Conservation (phyloP, 2,888 invertebrate genomes). For the Caenorhabditis sinica region DNA sequence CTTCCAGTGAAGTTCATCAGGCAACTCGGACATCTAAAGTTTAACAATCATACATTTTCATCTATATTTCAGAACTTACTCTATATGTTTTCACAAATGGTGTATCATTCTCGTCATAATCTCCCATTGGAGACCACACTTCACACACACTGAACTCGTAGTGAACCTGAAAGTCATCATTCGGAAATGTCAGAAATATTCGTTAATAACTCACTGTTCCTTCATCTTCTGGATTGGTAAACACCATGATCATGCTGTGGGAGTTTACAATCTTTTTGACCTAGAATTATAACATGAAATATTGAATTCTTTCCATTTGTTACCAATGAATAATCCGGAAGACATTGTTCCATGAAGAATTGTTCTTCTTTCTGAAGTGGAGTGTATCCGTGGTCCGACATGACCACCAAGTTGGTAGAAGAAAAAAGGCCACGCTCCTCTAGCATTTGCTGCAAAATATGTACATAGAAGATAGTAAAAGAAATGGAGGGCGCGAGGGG, state of each 20-base stretch:
- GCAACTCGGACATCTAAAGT: slow-evolving; percentile 76
- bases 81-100: slow-evolving; percentile 80
- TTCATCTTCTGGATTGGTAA: slow-evolving; percentile 79
- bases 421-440: slow-evolving; percentile 75
- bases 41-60: background rate
- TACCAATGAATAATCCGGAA: slow-evolving; percentile 80
- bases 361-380: slow-evolving; percentile 81
- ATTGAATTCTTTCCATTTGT: background rate
- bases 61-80: slow-evolving; percentile 42
- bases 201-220: slow-evolving; percentile 73
- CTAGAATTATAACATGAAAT: background rate
- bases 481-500: background rate
- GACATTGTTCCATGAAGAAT: slow-evolving; percentile 82
- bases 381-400: slow-evolving; percentile 81
- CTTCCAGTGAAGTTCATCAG: slow-evolving; percentile 80
- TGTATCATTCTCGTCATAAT: slow-evolving; percentile 79
- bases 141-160: slow-evolving; percentile 83
- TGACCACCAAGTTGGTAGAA: slow-evolving; percentile 81
- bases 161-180: slow-evolving; percentile 74
- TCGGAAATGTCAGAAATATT: background rate
- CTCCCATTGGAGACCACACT: slow-evolving; percentile 82
- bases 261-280: slow-evolving; percentile 80
- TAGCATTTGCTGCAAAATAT: slow-evolving; percentile 75
- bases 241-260: slow-evolving; percentile 81
- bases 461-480: background rate